phyloP scores from a whole-genome alignment of 2,888 invertebrate genomes.

The Ectemnius continuus region DNA sequence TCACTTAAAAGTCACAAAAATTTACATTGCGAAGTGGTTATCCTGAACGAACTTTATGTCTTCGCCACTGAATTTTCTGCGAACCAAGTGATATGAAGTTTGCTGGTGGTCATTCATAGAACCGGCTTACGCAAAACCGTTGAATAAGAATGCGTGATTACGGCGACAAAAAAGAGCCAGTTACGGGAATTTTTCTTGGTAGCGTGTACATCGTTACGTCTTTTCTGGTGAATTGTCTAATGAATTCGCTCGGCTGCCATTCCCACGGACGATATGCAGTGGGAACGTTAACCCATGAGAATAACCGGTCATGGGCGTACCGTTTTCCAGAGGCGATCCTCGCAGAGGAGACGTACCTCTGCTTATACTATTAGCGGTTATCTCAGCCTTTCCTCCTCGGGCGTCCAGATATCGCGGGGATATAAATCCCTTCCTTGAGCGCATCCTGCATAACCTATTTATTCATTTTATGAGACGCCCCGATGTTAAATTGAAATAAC shows the following conservation, averaged over 20 bases:
- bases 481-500: background rate
- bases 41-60: too few species aligned
- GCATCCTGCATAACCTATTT: background rate
- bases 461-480: background rate
- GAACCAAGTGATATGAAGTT: too few species aligned
- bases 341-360: background rate
- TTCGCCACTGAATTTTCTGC: too few species aligned
- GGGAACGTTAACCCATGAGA: background rate
- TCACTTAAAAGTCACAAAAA: too few species aligned
- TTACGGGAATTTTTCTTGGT: background rate
- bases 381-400: background rate
- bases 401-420: background rate
- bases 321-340: background rate
- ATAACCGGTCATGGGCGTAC: constrained; percentile 7
- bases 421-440: background rate
- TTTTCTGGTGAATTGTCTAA: constrained; percentile 4
- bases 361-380: background rate
- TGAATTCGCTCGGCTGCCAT: background rate
- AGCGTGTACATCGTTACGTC: constrained; percentile 1
- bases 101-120: too few species aligned
- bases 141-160: constrained; percentile 4
- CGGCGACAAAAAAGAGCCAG: background rate
- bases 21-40: too few species aligned
- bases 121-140: background rate
- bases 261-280: constrained; percentile 4